Base-by-base conservation (phyloP, 2,888 invertebrate genomes). In the Hyles lineata region DNA sequence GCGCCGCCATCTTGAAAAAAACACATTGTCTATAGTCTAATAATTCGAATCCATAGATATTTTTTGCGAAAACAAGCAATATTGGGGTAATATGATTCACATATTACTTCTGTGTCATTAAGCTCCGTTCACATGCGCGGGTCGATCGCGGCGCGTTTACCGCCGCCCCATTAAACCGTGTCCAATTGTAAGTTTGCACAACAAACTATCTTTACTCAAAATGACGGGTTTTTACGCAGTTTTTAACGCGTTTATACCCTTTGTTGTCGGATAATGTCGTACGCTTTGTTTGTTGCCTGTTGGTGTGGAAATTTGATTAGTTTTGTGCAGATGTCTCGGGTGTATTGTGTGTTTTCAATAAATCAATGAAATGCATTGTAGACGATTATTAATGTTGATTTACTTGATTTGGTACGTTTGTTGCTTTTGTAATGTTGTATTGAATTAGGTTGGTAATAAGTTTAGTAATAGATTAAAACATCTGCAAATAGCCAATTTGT, bases 251-350 rank as follows among this genome's bases (percentile, higher is more conserved):
- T 84, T 83, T 85, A 85, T 89, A 86, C 84, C 87, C 83, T 77
- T 81, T 80, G 86, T 92, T 90, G 91, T 89, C 79, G 79, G 73
- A 77, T 78, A 83, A 84, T 69, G 69, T 62, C 62, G 60, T 55
- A 72, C 32, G 35, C 60, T 85, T 83, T 87, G 78, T 81, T 82
- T 78, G 82, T 83, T 87, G 89, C 86, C 83, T 86, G 88, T 82
- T 89, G 87, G 92, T 87, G 93, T 93, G 92, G 91, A 94, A 93
- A 93, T 92, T 93, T 88, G 88, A 93, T 93, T 92, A 90, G 92
- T 89, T 91, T 90, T 91, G 85, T 87, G 88, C 92, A 92, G 89
- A 92, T 92, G 91, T 86, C 79, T 76, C 78, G 77, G 87, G 88
- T 89, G 90, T 79, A 89, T 87, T 87, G 87, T 84, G 76, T 83